Percentiles rank a stretch among this genome's conserved stretches.
These are phyloP conservation scores for Dicerorhinus sumatrensis DNA, from an alignment of 2,113 vertebrate species.

Conservation along the genomic window DNA sequence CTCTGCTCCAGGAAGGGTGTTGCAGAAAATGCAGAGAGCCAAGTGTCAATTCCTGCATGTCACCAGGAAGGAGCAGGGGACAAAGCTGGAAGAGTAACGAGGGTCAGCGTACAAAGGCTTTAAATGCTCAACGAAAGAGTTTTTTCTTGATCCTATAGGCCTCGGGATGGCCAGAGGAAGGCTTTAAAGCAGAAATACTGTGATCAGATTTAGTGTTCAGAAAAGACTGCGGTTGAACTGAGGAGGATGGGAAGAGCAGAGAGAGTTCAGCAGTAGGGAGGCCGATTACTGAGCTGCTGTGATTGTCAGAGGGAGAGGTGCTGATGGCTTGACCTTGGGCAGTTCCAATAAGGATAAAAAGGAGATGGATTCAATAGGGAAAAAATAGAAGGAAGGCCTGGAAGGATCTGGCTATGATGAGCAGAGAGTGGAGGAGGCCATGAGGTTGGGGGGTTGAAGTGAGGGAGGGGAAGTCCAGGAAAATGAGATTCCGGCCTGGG, in stretches of 20 bases:
- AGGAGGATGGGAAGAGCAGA: background rate
- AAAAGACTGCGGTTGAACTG: background rate
- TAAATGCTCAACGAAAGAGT: background rate
- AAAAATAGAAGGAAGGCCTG: background rate
- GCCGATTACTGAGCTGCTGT: background rate
- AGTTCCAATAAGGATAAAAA: background rate
- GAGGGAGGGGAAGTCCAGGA: background rate
- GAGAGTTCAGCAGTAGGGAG: background rate
- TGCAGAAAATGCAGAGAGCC: background rate
- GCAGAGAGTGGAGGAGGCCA: accelerated
- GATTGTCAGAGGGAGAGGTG: background rate
- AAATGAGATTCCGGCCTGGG: background rate
- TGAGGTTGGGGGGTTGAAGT: background rate
- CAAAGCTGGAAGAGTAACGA: background rate
- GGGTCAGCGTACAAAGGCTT: background rate
- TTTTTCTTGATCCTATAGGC: background rate
- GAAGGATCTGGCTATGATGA: background rate
- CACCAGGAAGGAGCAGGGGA: background rate
- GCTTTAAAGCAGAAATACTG: background rate
- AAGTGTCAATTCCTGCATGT: background rate
- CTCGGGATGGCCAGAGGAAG: background rate
- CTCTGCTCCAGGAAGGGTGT: conserved; percentile 1
- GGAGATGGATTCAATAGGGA: background rate
- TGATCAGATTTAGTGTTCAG: background rate
- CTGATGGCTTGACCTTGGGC: background rate